These are phyloP conservation scores for Dreissena polymorpha DNA, from an alignment of 1,140 invertebrate genomes.

Conservation along the genomic window DNA sequence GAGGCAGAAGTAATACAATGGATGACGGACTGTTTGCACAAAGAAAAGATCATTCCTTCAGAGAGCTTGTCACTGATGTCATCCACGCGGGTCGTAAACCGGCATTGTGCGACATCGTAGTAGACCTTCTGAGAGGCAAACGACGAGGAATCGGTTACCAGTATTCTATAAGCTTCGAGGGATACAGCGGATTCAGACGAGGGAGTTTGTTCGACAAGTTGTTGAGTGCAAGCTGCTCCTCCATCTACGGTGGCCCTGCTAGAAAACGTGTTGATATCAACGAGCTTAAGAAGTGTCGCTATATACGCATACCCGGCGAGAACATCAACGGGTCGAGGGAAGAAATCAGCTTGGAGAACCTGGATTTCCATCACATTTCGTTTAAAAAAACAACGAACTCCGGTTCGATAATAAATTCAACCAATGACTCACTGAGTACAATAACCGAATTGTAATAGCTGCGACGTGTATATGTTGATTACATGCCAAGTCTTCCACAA, in stretches of 20 bases:
- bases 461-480: background rate
- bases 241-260: background rate
- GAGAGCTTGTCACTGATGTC: background rate
- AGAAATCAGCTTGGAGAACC: slow-evolving; percentile 11
- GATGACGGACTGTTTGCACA: background rate
- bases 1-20: slow-evolving; percentile 8
- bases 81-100: background rate
- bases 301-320: slow-evolving; percentile 18
- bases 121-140: background rate
- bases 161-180: background rate
- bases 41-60: background rate
- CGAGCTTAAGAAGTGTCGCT: slow-evolving; percentile 9
- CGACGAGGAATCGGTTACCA: background rate
- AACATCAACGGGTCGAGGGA: background rate
- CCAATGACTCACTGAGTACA: background rate
- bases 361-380: background rate
- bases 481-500: background rate
- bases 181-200: background rate
- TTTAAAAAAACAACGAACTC: background rate
- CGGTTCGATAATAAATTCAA: background rate
- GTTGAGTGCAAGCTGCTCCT: background rate
- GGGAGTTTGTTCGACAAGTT: slow-evolving; percentile 25
- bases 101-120: background rate
- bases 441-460: background rate
- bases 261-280: background rate